phyloP scores from a whole-genome alignment of 2,797 vertebrate species.

The Sciurus carolinensis region DNA sequence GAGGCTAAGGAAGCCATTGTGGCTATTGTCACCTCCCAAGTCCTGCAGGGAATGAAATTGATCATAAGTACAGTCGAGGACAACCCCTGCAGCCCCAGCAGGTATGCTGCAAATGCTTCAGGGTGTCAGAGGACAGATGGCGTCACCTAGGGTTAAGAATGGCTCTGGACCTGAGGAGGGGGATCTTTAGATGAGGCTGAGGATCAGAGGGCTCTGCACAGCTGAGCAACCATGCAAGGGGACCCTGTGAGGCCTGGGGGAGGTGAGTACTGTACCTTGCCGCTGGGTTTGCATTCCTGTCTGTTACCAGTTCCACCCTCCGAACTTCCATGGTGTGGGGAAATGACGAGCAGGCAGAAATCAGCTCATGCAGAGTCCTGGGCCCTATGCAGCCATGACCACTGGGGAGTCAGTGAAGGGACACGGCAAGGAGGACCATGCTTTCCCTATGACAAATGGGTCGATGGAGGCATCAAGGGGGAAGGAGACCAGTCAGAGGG shows the following conservation, averaged over 20 bases:
- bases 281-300: not conserved
- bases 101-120: too few species aligned
- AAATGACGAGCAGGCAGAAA: not conserved
- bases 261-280: too few species aligned
- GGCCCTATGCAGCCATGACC: not conserved
- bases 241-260: not conserved
- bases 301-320: not conserved
- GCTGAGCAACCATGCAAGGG: accelerated
- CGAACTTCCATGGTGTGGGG: not conserved
- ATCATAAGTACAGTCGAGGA: not conserved
- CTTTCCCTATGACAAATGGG: not conserved
- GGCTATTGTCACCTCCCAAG: not conserved
- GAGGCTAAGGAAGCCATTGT: not conserved
- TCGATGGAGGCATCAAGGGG: not conserved
- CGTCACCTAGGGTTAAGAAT: not conserved
- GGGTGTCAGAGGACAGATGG: not conserved
- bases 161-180: not conserved
- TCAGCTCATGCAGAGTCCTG: too few species aligned
- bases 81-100: not conserved
- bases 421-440: not conserved
- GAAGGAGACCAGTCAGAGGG: not conserved
- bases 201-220: not conserved
- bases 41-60: not conserved
- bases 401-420: not conserved
- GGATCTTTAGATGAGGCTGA: not conserved